phyloP scores from a whole-genome alignment of 2,797 vertebrate species.

The Champsocephalus gunnari region DNA sequence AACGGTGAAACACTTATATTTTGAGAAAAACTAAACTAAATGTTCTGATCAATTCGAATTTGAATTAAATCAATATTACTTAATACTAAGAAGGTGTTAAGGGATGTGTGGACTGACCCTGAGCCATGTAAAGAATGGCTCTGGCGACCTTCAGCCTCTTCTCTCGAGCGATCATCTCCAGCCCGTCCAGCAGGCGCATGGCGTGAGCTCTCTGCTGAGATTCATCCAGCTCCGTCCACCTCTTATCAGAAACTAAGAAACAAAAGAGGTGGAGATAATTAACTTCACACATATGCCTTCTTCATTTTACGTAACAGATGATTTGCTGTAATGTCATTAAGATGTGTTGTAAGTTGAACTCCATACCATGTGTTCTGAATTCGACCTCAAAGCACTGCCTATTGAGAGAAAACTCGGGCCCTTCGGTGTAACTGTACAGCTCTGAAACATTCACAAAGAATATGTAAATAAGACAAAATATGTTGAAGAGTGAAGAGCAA shows the following conservation, averaged over 20 bases:
- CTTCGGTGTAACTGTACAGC: slow-evolving; percentile 98
- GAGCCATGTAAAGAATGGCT: slow-evolving; percentile 96
- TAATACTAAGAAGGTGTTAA: not conserved
- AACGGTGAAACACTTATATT: not conserved
- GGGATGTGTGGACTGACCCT: slow-evolving; percentile 82
- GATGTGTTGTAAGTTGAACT: not conserved
- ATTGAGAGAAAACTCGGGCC: slow-evolving; percentile 95
- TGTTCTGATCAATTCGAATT: not conserved
- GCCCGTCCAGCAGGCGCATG: slow-evolving; percentile 93
- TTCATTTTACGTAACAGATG: not conserved
- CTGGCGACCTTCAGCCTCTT: slow-evolving; percentile 92
- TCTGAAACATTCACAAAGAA: slow-evolving; percentile 80
- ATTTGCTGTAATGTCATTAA: not conserved
- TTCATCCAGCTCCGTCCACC: slow-evolving; percentile 91
- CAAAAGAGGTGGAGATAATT: slow-evolving; percentile 14
- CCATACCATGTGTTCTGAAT: slow-evolving; percentile 90
- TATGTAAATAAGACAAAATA: not conserved
- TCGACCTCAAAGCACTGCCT: slow-evolving; percentile 97
- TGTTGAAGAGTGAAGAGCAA: not conserved
- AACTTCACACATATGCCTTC: not conserved
- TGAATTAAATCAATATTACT: too few relatives aligned
- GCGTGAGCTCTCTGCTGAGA: slow-evolving; percentile 93
- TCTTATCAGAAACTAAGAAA: slow-evolving; percentile 89
- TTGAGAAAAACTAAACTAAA: not conserved
- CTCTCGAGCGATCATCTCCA: slow-evolving; percentile 94